These are phyloP conservation scores for Embidobia sp. DNA, from an alignment of 2,888 invertebrate genomes.

Conservation along the genomic window DNA sequence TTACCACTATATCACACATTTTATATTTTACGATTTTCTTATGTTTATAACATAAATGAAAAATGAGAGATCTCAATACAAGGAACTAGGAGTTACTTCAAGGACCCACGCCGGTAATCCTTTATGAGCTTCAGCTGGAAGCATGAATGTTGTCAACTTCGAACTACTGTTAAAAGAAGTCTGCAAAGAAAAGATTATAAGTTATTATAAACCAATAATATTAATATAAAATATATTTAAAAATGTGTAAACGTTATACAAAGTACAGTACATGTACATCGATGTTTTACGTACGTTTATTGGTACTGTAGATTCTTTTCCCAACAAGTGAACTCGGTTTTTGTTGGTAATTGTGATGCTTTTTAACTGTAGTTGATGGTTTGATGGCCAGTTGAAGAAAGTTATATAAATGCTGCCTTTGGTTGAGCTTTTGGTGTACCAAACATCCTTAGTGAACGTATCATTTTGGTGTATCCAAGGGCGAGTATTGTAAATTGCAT, in stretches of 20 bases:
- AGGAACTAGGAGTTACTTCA: constrained; percentile 47
- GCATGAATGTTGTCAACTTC: constrained; percentile 8
- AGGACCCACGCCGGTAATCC: constrained; percentile 77
- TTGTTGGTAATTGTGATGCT: constrained; percentile 16
- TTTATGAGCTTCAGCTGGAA: constrained; percentile 61
- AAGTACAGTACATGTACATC: no score
- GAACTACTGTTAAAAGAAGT: constrained; percentile 26
- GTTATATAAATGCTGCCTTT: constrained; percentile 84
- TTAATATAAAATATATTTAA: no score
- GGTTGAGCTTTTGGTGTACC: constrained; percentile 83
- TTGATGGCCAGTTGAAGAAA: constrained; percentile 85
- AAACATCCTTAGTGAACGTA: constrained; percentile 86
- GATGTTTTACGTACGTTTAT: constrained; percentile 1
- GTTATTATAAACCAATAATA: no score
- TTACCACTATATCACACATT: neutral
- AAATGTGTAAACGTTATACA: no score
- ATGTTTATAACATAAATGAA: no score
- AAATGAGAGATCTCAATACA: neutral
- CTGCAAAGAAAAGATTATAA: neutral
- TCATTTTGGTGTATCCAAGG: constrained; percentile 94
- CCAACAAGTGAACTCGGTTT: constrained; percentile 26
- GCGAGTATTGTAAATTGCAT: constrained; percentile 90
- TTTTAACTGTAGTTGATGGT: constrained; percentile 9
- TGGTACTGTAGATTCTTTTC: neutral
- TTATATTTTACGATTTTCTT: no score